A percentile compares a stretch with the other conserved stretches of the same genome.
phyloP scores from a whole-genome alignment of 2,888 invertebrate genomes.

The Nymphalis urticae region DNA sequence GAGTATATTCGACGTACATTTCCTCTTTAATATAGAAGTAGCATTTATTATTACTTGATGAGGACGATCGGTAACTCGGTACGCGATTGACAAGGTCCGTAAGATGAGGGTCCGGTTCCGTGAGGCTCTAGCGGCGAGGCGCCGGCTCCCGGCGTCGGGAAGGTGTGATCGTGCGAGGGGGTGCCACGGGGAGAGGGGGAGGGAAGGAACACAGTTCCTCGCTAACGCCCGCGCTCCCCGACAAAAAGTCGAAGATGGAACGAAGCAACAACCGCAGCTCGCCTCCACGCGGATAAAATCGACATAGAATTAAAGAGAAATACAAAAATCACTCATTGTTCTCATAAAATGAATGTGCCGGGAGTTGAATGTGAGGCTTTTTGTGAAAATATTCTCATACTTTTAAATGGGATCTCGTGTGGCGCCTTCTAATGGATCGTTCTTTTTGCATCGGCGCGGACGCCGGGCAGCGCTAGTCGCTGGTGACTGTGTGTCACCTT shows the following conservation, averaged over 20 bases:
- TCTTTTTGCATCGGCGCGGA: slow-evolving; percentile 76
- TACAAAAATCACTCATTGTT: slow-evolving; percentile 82
- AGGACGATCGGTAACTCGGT: neutral
- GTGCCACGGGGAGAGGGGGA: slow-evolving; percentile 44
- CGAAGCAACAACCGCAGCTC: slow-evolving; percentile 76
- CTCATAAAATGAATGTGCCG: slow-evolving; percentile 82
- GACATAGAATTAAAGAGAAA: slow-evolving; percentile 81
- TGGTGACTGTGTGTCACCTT: slow-evolving; percentile 64
- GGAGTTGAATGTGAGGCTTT: slow-evolving; percentile 81
- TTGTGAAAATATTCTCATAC: slow-evolving; percentile 82
- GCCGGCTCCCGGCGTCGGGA: slow-evolving; percentile 47
- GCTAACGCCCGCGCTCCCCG: slow-evolving; percentile 69
- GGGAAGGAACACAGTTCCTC: slow-evolving; percentile 63
- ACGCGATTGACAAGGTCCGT: slow-evolving; percentile 37
- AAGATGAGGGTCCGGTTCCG: slow-evolving; percentile 39
- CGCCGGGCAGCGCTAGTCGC: slow-evolving; percentile 47
- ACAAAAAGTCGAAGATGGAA: slow-evolving; percentile 78
- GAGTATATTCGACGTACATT: neutral
- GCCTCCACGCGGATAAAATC: slow-evolving; percentile 79
- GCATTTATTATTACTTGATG: slow-evolving; percentile 1
- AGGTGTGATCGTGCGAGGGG: slow-evolving; percentile 41
- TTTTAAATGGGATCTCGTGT: slow-evolving; percentile 81
- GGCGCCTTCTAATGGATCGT: slow-evolving; percentile 81
- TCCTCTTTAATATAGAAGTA: neutral
- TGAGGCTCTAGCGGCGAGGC: slow-evolving; percentile 55